Evolutionary conservation across 2,797 vertebrate species (phyloP).

Genomic region (Sebastes reedi): DNA sequence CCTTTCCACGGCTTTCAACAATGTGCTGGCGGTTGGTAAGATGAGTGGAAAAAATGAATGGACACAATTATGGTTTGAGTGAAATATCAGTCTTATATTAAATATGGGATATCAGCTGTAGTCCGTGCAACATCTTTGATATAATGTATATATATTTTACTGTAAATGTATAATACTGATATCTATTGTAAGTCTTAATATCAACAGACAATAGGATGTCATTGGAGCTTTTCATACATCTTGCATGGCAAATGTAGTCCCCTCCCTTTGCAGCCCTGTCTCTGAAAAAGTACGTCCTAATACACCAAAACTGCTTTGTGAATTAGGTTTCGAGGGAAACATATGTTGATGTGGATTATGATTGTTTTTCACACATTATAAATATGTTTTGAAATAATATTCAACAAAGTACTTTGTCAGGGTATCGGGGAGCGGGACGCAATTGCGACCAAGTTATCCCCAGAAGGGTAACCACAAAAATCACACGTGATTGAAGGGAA

Average conservation of each 20-base stretch:
- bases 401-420: no score
- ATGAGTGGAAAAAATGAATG: constrained; percentile 38
- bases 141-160: neutral
- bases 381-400: neutral
- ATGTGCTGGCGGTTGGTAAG: constrained; percentile 23
- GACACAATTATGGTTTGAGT: constrained; percentile 1
- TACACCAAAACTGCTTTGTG: neutral
- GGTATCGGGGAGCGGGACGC: neutral
- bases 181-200: neutral
- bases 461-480: no score
- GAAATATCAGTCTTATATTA: constrained; percentile 33
- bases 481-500: no score
- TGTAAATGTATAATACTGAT: neutral
- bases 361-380: neutral
- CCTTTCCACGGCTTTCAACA: constrained; percentile 54
- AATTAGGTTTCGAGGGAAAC: neutral
- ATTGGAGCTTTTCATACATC: neutral
- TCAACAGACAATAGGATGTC: neutral
- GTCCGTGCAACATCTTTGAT: neutral
- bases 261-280: neutral
- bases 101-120: neutral
- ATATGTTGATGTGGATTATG: neutral
- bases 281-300: fast-evolving
- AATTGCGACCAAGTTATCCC: no score
- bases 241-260: neutral